These are phyloP conservation scores for Scaptomyza parva DNA, from an alignment of 2,888 invertebrate genomes.

Conservation along the genomic window DNA sequence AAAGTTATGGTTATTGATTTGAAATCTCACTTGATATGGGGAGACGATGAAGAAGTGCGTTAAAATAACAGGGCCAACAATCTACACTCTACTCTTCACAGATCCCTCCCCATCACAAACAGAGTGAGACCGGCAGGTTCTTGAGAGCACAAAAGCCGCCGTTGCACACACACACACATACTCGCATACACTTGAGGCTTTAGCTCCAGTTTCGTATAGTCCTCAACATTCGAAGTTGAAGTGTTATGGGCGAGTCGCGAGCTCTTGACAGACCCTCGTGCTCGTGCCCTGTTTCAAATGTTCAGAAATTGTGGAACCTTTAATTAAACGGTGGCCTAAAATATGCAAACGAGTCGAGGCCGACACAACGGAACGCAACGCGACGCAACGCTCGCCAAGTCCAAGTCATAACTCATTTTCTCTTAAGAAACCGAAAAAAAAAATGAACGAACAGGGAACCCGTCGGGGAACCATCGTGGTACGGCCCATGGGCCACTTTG, in stretches of 20 bases:
- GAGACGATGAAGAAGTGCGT: conserved; percentile 46
- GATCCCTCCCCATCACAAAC: not conserved
- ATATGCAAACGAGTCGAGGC: conserved; percentile 83
- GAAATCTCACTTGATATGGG: conserved; percentile 68
- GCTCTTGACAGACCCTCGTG: conserved; percentile 78
- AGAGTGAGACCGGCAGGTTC: conserved; percentile 50
- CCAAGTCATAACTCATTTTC: conserved; percentile 84
- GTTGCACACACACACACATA: conserved; percentile 26
- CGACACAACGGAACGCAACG: conserved; percentile 31
- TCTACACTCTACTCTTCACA: conserved; percentile 58
- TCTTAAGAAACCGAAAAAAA: conserved; percentile 18
- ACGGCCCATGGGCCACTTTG: conserved; percentile 79
- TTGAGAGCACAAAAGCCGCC: conserved; percentile 62
- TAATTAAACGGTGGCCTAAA: conserved; percentile 85
- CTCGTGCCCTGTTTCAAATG: conserved; percentile 80
- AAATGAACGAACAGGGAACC: not conserved
- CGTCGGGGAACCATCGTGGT: conserved; percentile 48
- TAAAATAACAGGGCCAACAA: conserved; percentile 73
- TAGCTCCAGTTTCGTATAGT: conserved; percentile 38
- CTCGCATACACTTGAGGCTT: conserved; percentile 27
- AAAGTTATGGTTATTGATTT: conserved; percentile 79
- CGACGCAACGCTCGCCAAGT: conserved; percentile 56
- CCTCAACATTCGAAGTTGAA: conserved; percentile 37
- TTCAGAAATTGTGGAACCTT: conserved; percentile 78
- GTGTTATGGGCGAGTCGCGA: conserved; percentile 68